Conservation (phyloP, 2,797 vertebrate genomes). For the Diglossa cyanea region DNA sequence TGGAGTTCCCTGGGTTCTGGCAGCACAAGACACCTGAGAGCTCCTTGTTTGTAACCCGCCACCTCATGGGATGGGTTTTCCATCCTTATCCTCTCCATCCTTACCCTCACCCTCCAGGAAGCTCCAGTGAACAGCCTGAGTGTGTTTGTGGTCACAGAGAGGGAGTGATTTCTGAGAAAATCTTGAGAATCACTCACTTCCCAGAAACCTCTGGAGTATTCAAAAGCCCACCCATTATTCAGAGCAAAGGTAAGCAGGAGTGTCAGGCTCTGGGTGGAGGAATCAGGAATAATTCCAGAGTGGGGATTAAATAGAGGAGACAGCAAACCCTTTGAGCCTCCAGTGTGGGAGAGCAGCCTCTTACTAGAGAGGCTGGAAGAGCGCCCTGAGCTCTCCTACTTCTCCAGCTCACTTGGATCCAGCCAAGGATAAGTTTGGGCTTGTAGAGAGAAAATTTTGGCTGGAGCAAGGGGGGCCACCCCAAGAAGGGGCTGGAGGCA, state of each 20-base stretch:
- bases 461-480: not conserved
- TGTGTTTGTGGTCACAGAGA: not conserved
- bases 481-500: not conserved
- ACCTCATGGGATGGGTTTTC: fast-evolving
- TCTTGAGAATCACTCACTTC: fast-evolving
- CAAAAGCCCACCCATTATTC: not conserved
- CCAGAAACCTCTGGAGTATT: not conserved
- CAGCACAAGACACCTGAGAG: not conserved
- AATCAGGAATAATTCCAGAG: not conserved
- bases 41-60: fast-evolving
- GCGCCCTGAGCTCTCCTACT: not conserved
- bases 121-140: not conserved
- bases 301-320: not conserved
- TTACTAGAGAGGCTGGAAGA: not conserved
- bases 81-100: not conserved
- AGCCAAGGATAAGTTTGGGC: not conserved
- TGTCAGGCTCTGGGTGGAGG: not conserved
- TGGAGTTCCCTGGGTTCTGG: not conserved
- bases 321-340: not conserved
- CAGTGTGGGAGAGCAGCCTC: not conserved
- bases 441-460: not conserved
- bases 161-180: not conserved
- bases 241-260: not conserved
- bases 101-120: not conserved
- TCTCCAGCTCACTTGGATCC: fast-evolving